A percentile compares a stretch with the other conserved stretches of the same genome.
Evolutionary conservation across 2,888 invertebrate species (phyloP).

Genomic region (Drosophila pullipes): DNA sequence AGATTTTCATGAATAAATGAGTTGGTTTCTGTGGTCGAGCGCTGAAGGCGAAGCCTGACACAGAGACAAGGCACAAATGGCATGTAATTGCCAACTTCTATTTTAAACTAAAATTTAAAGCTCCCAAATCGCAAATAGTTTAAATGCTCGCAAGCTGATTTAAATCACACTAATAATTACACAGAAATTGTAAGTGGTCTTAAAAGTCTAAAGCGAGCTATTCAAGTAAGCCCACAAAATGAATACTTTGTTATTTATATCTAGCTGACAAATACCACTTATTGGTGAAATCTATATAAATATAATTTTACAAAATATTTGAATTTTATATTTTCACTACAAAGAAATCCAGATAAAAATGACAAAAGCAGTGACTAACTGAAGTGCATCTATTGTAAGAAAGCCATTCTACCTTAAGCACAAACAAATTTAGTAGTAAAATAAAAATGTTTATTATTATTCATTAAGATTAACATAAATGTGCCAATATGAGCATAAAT

Average conservation of each 20-base stretch:
- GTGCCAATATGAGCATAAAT: neutral
- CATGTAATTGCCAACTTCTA: slow-evolving; percentile 63
- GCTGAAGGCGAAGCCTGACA: slow-evolving; percentile 53
- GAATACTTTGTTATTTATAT: neutral
- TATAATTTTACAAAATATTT: neutral
- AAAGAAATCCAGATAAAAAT: neutral
- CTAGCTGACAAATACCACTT: neutral
- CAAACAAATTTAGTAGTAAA: slow-evolving; percentile 16
- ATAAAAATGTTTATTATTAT: slow-evolving; percentile 23
- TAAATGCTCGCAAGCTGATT: slow-evolving; percentile 2
- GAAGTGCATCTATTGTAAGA: slow-evolving; percentile 61
- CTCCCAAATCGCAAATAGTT: slow-evolving; percentile 13
- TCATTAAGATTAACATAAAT: neutral
- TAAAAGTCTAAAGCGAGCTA: neutral
- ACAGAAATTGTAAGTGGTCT: neutral
- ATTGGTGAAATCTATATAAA: neutral
- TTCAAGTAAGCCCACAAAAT: neutral
- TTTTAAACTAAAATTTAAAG: slow-evolving; percentile 16
- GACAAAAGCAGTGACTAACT: slow-evolving; percentile 20
- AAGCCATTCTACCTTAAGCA: slow-evolving; percentile 48
- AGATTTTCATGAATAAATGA: slow-evolving; percentile 80
- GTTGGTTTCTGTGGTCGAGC: slow-evolving; percentile 75
- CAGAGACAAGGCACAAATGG: slow-evolving; percentile 33
- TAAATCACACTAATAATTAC: neutral
- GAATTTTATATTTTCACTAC: neutral